Evolutionary conservation across 2,888 invertebrate species (phyloP), one percentile per base, ranked within the genome.

Genomic region (Antheraea assamensis): DNA sequence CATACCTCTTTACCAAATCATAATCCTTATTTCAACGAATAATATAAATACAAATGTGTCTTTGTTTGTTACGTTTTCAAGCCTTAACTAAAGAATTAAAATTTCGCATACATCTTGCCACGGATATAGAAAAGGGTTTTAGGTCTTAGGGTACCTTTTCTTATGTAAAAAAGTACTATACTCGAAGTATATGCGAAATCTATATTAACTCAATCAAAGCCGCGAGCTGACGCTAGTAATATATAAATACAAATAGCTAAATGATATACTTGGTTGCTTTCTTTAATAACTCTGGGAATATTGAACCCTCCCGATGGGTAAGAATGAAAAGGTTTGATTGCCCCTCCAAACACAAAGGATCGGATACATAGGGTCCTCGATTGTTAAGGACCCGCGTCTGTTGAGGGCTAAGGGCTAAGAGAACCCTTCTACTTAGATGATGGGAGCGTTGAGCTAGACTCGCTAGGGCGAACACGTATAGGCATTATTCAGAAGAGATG

Each of bases 401-500:
- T 61, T 49, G 72, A 79, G 78, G 75, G 76, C 71, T 61, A 77
- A 84, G 82, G 83, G 85, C 74, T 76, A 35, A 47, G 73, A 87
- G 86, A 55, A 78, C 83, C 77, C 84, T 86, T 76, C 75, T 82
- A 85, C 88, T 88, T 86, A 86, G 80, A 82, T 82, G 78, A 78
- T 79, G 77, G 75, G 77, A 77, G 82, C 80, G 81, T 58, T 72
- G 61, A 74, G 52, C 64, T 74, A 74, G 52, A 64, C 61, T 64
- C 27, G 27, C 61, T 64, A 64, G 71, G 68, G 31, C 30, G 64
- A 47, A 55, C 52, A 64, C 24, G 68, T 35, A 35, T 31, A 24
- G 55, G 27, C 35, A 52, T 30, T 61, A 24, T 58, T 55, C 13
- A 49, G 19, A 24, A 35, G 24, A n/a, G 49, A 68, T 35, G 68